Evolutionary conservation across 2,888 invertebrate species (phyloP), one percentile per base, ranked within the genome.

Genomic region (Mimachlamys varia): DNA sequence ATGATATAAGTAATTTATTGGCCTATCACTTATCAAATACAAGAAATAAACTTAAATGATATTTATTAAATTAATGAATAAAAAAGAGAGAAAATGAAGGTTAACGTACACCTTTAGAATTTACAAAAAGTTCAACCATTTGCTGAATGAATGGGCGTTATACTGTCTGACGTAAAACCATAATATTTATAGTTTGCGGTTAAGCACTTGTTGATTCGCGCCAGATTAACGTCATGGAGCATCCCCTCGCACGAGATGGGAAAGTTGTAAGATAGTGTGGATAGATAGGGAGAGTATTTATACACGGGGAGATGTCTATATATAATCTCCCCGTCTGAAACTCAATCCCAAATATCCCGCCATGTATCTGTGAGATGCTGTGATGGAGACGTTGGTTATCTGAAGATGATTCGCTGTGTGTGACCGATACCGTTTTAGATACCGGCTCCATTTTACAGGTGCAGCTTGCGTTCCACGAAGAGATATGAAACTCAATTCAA

Each of bases 181-280:
- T 33, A 76, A 76, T 33, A 33, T 27, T 76, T 76, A 76, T 76
- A 33, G 76, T 76, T 76, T 76, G 76, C 27, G 76, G 76, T 76
- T 76, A 76, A 76, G 58, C 76, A 76, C 76, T 76, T 76, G 76
- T 27, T 76, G 76, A 76, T 76, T 76, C 76, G 76, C 76, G 76
- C 76, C 76, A 76, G 76, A 76, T 33, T 33, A 76, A 76, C 76
- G 76, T 76, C 76, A 27, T 33, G 33, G 33, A 33, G 15, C 76
- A 76, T 76, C 76, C 76, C 33, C 13, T 33, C 76, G 33, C 13
- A 76, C 76, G 33, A 76, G 27, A 76, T 76, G 76, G 27, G 76
- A 76, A 76, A 76, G 76, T 76, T 76, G 76, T 76, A 76, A 76
- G 76, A 76, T 76, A 76, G 76, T 76, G 76, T 76, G 27, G 76